phyloP scores from a whole-genome alignment of 2,888 invertebrate species.

The Ferrisia virgata region DNA sequence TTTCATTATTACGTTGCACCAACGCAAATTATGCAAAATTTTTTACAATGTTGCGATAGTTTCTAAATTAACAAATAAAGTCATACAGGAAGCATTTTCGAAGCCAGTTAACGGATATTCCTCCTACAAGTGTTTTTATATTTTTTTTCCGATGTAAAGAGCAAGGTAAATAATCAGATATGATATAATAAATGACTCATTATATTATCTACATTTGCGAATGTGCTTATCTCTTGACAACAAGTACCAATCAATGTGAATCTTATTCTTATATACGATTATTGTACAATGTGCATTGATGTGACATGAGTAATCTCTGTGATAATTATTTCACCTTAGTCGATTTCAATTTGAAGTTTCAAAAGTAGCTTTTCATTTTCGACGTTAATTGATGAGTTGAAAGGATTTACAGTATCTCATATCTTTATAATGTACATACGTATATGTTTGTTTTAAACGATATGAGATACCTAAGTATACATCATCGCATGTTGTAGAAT shows the following conservation, averaged over 20 bases:
- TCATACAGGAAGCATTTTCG: background rate
- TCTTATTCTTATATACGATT: too few relatives aligned
- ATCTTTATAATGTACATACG: too few relatives aligned
- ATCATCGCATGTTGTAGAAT: too few relatives aligned
- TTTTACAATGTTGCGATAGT: conserved; percentile 3
- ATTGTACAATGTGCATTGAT: too few relatives aligned
- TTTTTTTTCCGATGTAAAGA: background rate
- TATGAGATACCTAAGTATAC: too few relatives aligned
- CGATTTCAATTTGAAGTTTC: too few relatives aligned
- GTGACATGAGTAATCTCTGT: background rate
- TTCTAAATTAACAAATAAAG: background rate
- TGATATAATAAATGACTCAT: background rate
- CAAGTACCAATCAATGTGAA: background rate
- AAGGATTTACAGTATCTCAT: too few relatives aligned
- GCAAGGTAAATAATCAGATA: background rate
- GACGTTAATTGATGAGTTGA: too few relatives aligned
- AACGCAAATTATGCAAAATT: conserved; percentile 22
- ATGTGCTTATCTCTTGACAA: background rate
- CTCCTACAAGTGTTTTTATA: background rate
- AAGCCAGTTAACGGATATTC: background rate
- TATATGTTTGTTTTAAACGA: too few relatives aligned
- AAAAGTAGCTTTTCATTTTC: too few relatives aligned
- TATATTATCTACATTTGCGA: background rate
- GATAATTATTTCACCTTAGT: background rate
- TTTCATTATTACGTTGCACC: background rate